Conservation (phyloP, 2,113 vertebrate genomes). For the Butorides virescens region DNA sequence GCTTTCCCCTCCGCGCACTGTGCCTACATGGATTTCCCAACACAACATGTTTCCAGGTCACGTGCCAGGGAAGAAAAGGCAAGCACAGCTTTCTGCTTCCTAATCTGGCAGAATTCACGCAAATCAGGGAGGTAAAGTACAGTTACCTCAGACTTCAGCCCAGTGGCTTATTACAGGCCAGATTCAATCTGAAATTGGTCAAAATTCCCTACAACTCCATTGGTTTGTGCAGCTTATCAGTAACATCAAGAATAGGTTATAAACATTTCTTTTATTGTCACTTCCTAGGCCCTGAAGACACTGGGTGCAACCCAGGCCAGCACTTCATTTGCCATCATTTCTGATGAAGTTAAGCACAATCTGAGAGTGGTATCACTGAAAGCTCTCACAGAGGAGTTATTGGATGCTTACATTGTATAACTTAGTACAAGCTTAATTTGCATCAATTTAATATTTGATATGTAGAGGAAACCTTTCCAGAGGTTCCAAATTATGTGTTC, state of each 20-base stretch:
- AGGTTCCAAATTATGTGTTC: neutral
- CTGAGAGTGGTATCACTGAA: neutral
- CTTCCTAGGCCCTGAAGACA: neutral
- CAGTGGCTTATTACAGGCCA: neutral
- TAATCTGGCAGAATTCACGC: neutral
- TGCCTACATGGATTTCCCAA: neutral
- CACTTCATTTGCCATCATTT: neutral
- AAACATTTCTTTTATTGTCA: neutral
- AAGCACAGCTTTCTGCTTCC: neutral
- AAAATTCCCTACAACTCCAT: neutral
- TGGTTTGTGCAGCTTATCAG: neutral
- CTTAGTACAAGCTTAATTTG: neutral
- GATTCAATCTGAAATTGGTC: neutral
- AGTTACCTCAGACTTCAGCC: neutral
- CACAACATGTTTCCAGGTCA: neutral
- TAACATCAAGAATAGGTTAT: neutral
- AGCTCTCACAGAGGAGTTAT: neutral
- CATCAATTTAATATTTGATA: neutral
- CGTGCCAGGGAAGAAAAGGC: neutral
- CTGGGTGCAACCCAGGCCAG: neutral
- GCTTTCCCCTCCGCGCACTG: neutral
- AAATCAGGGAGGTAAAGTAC: neutral
- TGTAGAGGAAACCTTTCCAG: neutral
- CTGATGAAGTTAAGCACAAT: neutral
- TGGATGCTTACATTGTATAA: neutral